Base-by-base conservation (phyloP, 2,888 invertebrate species). In the Tyria jacobaeae region DNA sequence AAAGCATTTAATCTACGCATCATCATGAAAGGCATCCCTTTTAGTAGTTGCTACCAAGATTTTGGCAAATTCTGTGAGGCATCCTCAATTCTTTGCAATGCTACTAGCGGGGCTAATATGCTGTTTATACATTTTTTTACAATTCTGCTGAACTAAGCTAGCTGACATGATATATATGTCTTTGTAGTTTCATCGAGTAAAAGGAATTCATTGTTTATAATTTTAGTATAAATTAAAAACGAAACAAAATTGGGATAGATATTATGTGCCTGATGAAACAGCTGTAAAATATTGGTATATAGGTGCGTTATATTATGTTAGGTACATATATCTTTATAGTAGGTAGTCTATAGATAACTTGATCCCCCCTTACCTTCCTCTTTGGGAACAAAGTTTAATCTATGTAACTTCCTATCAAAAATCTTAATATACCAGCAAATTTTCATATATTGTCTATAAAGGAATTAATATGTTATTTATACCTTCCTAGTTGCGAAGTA, bases 1-100 rank as follows among this genome's bases (percentile, higher is more conserved):
- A 3, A 53, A 73, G 56, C 55, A 63, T n/a, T 57, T 71, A 14
- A 62, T 55, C 2, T 66, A 71, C 51, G 62, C 71, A 2, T 57
- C 60, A 1, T 73, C 65, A 2, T 71, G 73, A 70, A 48, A 54
- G 12, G 50, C 56, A 15, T 68, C 71, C 0, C 54, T 71, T 15
- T 37, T 54, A n/a, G 34, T 34, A 9, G 24, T 15, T n/a, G 54
- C 41, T n/a, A 41, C 27, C 3, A 54, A 54, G 39, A 17, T 54
- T 27, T 41, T 54, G 3, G 41, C 41, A 12, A 14, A 53, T 27
- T 39, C 54, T 39, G 12, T 44, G 14, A 15, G 31, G 7, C 44
- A 31, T 31, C 15, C 12, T 27, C 12, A 3, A n/a, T 25, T 15
- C 24, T 39, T 15, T 25, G 3, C 4, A 1, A 6, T 24, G 37